Evolutionary conservation across 2,797 vertebrate species (phyloP), one percentile per base, ranked within the genome.

Genomic region (Glyptemys insculpta): DNA sequence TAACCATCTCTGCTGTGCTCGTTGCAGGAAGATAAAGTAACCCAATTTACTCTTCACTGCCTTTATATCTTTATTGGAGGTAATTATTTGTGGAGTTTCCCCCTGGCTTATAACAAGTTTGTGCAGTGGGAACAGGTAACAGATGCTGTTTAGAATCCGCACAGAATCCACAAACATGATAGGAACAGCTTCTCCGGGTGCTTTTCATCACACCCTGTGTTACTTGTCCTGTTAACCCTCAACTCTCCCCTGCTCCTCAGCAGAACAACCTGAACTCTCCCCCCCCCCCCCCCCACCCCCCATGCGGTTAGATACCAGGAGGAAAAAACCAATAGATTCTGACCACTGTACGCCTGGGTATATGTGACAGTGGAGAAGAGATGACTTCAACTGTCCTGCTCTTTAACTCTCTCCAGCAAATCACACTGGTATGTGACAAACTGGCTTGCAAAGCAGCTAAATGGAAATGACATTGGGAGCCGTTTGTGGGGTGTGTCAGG

Each of bases 351-450:
- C 27, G 74, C 83, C 52, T 54, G 95, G 87, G 93, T 47, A 50
- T 2, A 54, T 2, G 14, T 15, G 19, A 90, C 82, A 83, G 31
- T 25, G 34, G 85, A 15, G 57, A 56, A 41, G 94, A 87, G 93
- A 41, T 16, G 89, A 1, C n/a, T 52, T 88, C 65, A 79, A 2
- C 91, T 86, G 94, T 92, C 96, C 90, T 15, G 95, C 87, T 95
- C 97, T 94, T 96, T 94, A 85, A 44, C 95, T 92, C 89, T 96
- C 92, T 88, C 81, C 93, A 34, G 96, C 92, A 97, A 97, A 97
- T 97, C 89, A 47, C 93, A 87, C 96, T 91, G 94, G 92, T 76
- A 95, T 83, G 83, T 96, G 97, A 97, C 96, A 98, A 94, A 96
- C 83, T 91, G 96, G 94, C 95, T 97, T n/a, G 94, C 88, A 37